Conservation (phyloP, 1,140 invertebrate genomes). For the Linepithema humile region DNA sequence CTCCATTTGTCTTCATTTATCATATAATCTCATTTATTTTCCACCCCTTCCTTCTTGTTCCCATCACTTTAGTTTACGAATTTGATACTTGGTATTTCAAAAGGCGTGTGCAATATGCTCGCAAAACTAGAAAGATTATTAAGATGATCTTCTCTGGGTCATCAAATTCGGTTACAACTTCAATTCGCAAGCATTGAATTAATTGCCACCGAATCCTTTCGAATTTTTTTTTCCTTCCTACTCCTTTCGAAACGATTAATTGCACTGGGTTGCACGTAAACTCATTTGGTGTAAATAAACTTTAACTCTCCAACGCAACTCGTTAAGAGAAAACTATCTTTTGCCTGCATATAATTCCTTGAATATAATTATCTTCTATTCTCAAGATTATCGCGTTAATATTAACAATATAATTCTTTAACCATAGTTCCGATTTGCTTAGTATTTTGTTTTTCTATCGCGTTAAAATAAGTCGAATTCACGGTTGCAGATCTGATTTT, state of each 20-base stretch:
- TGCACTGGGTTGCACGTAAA: conserved; percentile 32
- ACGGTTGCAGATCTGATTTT: no score
- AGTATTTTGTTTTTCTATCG: neutral
- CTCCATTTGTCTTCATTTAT: conserved; percentile 1
- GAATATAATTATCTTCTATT: conserved; percentile 32
- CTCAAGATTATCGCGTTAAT: conserved; percentile 30
- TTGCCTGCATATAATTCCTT: neutral
- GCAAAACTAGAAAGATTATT: neutral
- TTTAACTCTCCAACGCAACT: conserved; percentile 35
- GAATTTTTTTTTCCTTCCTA: no score
- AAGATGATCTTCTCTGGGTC: no score
- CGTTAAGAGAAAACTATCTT: conserved; percentile 13
- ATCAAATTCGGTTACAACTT: conserved; percentile 35
- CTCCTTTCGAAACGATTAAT: conserved; percentile 34
- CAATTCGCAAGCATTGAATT: conserved; percentile 22
- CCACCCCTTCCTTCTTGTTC: neutral
- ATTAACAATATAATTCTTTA: conserved; percentile 25
- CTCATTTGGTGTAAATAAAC: conserved; percentile 23
- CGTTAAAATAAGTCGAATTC: neutral
- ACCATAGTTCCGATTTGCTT: neutral
- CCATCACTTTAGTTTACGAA: neutral
- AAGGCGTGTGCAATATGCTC: neutral
- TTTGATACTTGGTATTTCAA: neutral
- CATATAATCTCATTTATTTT: conserved; percentile 10
- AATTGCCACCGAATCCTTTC: conserved; percentile 22